Evolutionary conservation across 2,113 vertebrate genomes (phyloP), one percentile per base, ranked within the genome.

Genomic region (human (Homo sapiens)): DNA sequence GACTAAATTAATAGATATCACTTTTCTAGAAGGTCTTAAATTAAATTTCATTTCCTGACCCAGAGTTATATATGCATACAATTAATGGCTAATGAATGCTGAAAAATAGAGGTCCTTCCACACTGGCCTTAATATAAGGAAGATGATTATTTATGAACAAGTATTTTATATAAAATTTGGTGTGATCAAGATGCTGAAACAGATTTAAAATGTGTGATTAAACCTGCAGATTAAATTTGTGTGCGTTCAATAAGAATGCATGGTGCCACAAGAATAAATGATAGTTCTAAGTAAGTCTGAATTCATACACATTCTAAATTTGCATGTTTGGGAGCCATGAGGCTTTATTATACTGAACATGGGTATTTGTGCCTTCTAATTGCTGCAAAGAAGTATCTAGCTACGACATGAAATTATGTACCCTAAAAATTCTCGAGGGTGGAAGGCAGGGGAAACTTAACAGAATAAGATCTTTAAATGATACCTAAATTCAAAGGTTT

Each of bases 11-110:
- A 91, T 43, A 89, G 40, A 35, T 90, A 91, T 89, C 59, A 86
- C 27, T 75, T 94, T 97, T 93, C 97, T 48, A 68, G n/a, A 86
- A 55, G 25, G n/a, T 96, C 40, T 89, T 96, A 94, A 96, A 93
- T 86, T 95, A 40, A 96, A 95, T 96, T 97, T 93, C 50, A 93
- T 93, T 97, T 94, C 30, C 59, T 82, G 81, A 73, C 32, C 48
- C 35, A 38, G 25, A 95, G 40, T 82, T 97, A 94, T 70, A 97
- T 79, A 83, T 83, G 85, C 68, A 82, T 84, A 68, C 25, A 96
- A 89, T 93, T 97, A 96, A 96, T 89, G 59, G 25, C n/a, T 97
- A 94, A 87, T 81, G 64, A 92, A 81, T 91, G 32, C 48, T 80
- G 43, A 55, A 78, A 96, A 97, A 81, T 22, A 89, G 40, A 72